Evolutionary conservation across 1,140 invertebrate species (phyloP).

Genomic region (Musca vetustissima): DNA sequence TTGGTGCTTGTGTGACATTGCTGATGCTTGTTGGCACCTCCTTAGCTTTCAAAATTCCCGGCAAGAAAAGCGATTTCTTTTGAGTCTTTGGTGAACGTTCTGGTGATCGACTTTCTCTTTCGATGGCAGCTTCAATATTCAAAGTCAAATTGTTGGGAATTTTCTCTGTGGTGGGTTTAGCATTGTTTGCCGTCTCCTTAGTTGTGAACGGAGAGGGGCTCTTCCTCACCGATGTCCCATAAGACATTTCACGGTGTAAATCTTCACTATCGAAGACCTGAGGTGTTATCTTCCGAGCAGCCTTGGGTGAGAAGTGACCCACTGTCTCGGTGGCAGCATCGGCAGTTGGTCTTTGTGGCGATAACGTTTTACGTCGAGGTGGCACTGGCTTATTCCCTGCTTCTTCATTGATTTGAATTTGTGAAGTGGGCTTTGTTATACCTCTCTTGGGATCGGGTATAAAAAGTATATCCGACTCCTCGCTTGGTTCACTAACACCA

Average conservation of each 20-base stretch:
- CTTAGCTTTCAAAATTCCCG: conserved; percentile 11
- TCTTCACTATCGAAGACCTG: conserved; percentile 51
- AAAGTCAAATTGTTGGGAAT: conserved; percentile 3
- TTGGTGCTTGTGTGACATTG: conserved; percentile 25
- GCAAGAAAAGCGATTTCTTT: conserved; percentile 14
- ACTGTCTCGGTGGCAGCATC: conserved; percentile 44
- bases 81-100: conserved; percentile 30
- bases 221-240: conserved; percentile 48
- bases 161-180: background rate
- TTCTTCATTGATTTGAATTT: conserved; percentile 44
- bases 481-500: conserved; percentile 81
- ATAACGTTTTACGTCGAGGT: conserved; percentile 48
- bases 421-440: conserved; percentile 53
- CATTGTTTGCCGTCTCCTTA: background rate
- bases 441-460: conserved; percentile 74
- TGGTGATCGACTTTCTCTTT: conserved; percentile 24
- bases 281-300: conserved; percentile 42
- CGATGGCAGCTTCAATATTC: conserved; percentile 6
- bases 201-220: conserved; percentile 36
- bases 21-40: conserved; percentile 34
- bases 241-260: conserved; percentile 51
- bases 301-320: conserved; percentile 42
- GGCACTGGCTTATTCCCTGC: conserved; percentile 35
- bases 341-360: conserved; percentile 36
- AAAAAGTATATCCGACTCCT: conserved; percentile 74